These are phyloP conservation scores for Labeo calbasu DNA, from an alignment of 2,797 vertebrate species.

Conservation along the genomic window DNA sequence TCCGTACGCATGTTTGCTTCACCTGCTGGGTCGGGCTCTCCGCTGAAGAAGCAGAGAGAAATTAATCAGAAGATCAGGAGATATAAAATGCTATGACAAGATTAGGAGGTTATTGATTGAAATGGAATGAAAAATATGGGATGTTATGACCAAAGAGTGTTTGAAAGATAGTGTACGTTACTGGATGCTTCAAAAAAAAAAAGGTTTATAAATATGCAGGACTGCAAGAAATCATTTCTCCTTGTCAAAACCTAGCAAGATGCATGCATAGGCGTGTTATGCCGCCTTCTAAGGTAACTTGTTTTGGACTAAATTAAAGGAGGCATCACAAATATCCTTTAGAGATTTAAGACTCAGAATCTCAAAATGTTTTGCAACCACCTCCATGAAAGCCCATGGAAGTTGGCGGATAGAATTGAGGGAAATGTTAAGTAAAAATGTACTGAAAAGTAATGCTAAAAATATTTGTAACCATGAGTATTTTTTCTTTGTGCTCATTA, in stretches of 20 bases:
- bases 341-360: not conserved
- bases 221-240: not conserved
- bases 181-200: not conserved
- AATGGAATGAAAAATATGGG: not conserved
- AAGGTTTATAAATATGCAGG: not conserved
- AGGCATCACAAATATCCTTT: not conserved
- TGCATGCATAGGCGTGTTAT: not conserved
- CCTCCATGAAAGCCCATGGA: not conserved
- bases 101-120: not conserved
- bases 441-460: not conserved
- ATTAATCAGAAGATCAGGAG: not conserved
- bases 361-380: not conserved
- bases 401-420: not conserved
- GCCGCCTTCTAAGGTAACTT: too few species aligned
- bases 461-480: not conserved
- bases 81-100: not conserved
- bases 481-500: not conserved
- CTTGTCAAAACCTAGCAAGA: not conserved
- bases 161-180: not conserved
- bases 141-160: not conserved
- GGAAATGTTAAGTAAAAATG: not conserved
- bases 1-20: slow-evolving; percentile 95
- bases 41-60: slow-evolving; percentile 58
- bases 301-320: not conserved
- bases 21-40: slow-evolving; percentile 97